Conservation (phyloP, 2,113 vertebrate genomes). For the Mixornis gularis region DNA sequence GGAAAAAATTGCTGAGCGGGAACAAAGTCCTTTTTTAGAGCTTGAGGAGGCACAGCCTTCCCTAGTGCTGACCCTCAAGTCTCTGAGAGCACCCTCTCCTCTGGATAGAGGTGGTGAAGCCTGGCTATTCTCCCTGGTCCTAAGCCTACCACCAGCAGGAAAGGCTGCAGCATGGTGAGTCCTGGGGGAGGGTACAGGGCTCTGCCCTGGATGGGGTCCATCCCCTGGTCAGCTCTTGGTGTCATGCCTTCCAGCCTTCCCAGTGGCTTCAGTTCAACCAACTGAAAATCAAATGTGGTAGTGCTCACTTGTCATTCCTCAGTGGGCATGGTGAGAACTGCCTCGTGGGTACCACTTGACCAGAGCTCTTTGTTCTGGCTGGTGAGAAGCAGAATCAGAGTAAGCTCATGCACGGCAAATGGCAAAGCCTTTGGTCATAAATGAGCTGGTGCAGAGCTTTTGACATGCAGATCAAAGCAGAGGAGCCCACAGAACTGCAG, state of each 20-base stretch:
- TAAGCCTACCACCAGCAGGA: background rate
- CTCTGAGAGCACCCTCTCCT: background rate
- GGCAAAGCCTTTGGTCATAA: background rate
- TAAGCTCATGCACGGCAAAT: background rate
- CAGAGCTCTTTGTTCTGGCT: background rate
- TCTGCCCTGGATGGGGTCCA: background rate
- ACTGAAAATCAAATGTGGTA: background rate
- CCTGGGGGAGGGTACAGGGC: background rate
- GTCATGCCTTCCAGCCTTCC: background rate
- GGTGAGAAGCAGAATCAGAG: background rate
- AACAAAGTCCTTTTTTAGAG: constrained; percentile 58
- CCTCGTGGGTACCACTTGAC: background rate
- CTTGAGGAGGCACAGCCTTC: constrained; percentile 43
- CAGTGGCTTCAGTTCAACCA: background rate
- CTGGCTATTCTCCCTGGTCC: background rate
- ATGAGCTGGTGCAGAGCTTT: background rate
- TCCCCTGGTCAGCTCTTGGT: background rate
- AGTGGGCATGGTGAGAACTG: background rate
- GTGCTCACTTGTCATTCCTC: background rate
- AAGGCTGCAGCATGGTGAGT: background rate
- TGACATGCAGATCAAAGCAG: background rate
- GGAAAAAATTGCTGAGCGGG: constrained; percentile 54
- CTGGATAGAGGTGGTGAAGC: background rate
- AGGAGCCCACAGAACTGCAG: background rate
- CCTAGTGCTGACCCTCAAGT: background rate